Percentiles rank a stretch among this genome's conserved stretches.
Conservation (phyloP, 2,113 vertebrate genomes). For the Periophthalmus modestus region DNA sequence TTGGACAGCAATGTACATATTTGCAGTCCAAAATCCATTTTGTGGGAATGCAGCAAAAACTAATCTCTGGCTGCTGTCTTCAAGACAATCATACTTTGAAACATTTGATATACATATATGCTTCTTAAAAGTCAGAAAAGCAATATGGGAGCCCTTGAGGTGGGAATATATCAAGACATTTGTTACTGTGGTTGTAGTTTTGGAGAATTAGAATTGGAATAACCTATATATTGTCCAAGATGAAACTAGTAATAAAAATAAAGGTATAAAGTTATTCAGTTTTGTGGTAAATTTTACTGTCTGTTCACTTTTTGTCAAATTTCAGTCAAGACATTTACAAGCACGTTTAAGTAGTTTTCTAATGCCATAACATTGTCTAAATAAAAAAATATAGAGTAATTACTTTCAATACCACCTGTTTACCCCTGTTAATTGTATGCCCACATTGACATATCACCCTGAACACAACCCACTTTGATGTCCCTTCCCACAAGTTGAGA, state of each 20-base stretch:
- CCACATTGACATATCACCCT: neutral
- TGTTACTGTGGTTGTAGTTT: too few relatives aligned
- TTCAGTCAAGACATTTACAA: neutral
- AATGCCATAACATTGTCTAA: too few relatives aligned
- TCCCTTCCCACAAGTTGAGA: neutral
- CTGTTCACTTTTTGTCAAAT: neutral
- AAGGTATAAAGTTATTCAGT: neutral
- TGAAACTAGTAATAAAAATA: neutral
- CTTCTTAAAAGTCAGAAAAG: neutral
- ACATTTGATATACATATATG: too few relatives aligned
- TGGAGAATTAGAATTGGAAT: too few relatives aligned
- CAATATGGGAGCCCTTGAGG: too few relatives aligned
- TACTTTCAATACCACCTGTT: too few relatives aligned
- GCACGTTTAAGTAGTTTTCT: neutral
- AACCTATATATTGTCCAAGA: too few relatives aligned
- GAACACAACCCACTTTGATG: neutral
- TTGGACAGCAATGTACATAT: slow-evolving; percentile 15
- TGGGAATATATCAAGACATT: neutral
- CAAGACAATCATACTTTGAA: neutral
- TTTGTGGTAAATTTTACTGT: neutral
- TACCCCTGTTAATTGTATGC: too few relatives aligned
- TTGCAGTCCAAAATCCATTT: slow-evolving; percentile 9
- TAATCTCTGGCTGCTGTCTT: neutral
- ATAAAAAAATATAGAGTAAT: neutral
- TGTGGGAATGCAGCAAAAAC: slow-evolving; percentile 7